Evolutionary conservation across 2,113 vertebrate species (phyloP), one percentile per base, ranked within the genome.

Genomic region (Hyla sarda): DNA sequence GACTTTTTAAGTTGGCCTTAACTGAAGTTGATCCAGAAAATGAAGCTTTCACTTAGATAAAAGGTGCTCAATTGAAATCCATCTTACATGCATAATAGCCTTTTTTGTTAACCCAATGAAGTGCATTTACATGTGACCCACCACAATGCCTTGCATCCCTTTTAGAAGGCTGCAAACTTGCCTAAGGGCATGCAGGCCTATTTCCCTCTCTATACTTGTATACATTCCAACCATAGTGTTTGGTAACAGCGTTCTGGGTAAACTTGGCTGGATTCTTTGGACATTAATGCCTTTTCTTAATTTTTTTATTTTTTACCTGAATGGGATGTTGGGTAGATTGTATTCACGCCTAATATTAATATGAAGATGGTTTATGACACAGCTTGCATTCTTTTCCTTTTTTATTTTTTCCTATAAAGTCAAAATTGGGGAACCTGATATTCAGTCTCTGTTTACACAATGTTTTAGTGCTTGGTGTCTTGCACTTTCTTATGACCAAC

Each of bases 131-230:
- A 50, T 52, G 13, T 76, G 17, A 76, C 45, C 73, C 73, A 50
- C 37, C 37, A 45, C 37, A 62, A 60, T 81, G 78, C 56, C 78
- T 81, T 34, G 74, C 74, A 32, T 41, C 78, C 78, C n/a, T n/a
- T 81, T 34, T 62, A 81, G 78, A 81, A 81, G 78, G 41, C 78
- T 81, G 56, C 78, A 65, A 1, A 28, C 56, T 30, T 81, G 32
- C 54, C 45, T 25, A 54, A 80, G 54, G 75, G 75, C 50, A 77
- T 23, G 11, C 54, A 80, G 37, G 56, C 77, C 30, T 45, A 25
- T 58, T 41, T 58, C 17, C 30, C n/a, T n/a, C n/a, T n/a, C n/a
- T 45, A 60, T 47, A 56, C 58, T 65, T 60, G 54, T 60, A 9
- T 52, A 80, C 21, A 77, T 80, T n/a, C 50, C 54, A 62, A 19